A percentile compares a stretch with the other conserved stretches of the same genome.
phyloP scores from a whole-genome alignment of 2,113 vertebrate genomes.

The Glaucidium brasilianum region DNA sequence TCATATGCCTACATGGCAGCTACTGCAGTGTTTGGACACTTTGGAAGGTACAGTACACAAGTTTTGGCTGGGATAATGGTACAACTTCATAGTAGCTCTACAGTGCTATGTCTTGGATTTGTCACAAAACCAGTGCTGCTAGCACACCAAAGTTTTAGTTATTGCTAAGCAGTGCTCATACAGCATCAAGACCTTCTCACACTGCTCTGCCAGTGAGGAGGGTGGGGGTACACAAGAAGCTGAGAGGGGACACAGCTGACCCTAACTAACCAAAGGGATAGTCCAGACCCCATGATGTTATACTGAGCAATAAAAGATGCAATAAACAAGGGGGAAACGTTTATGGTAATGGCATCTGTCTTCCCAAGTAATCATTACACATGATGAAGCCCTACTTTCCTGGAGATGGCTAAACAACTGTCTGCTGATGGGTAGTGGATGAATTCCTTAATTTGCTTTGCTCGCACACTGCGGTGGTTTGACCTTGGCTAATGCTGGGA shows the following conservation, averaged over 20 bases:
- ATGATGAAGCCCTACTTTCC: neutral
- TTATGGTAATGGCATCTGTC: neutral
- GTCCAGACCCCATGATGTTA: accelerated
- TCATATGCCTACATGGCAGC: neutral
- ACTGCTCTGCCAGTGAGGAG: neutral
- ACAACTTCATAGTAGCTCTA: neutral
- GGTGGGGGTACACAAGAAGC: neutral
- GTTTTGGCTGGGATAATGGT: neutral
- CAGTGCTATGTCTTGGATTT: neutral
- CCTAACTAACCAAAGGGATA: neutral
- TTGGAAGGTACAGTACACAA: neutral
- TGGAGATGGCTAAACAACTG: neutral
- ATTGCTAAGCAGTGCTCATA: neutral
- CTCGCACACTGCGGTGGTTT: neutral
- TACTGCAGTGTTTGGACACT: neutral
- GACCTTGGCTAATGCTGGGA: too few species aligned
- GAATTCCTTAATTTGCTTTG: neutral
- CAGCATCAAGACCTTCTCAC: neutral
- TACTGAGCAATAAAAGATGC: neutral
- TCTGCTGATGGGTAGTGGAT: neutral
- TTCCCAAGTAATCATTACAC: neutral
- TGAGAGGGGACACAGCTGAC: neutral
- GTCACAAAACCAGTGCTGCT: neutral
- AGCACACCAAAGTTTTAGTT: neutral
- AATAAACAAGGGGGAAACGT: neutral